Evolutionary conservation across 2,888 invertebrate genomes (phyloP).

Genomic region (Toxonevra muliebris): DNA sequence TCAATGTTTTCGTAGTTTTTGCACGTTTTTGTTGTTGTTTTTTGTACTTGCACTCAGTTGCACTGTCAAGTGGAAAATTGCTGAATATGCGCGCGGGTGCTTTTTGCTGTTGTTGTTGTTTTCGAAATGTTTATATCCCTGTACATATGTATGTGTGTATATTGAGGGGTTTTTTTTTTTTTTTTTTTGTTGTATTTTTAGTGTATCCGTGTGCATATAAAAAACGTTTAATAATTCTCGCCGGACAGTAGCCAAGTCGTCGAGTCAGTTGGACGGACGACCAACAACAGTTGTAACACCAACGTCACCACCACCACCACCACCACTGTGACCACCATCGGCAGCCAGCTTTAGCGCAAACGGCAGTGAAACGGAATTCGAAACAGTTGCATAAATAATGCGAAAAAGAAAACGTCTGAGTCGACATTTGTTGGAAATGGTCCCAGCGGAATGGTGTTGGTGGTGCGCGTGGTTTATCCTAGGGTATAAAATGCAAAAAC

Average conservation of each 20-base stretch:
- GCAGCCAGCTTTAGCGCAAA: conserved; percentile 17
- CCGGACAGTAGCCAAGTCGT: conserved; percentile 23
- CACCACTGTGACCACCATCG: neutral
- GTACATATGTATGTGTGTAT: conserved; percentile 19
- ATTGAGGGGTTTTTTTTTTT: conserved; percentile 23
- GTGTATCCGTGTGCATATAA: conserved; percentile 23
- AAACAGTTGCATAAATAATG: conserved; percentile 45
- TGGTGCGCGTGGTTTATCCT: neutral
- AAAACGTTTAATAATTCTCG: conserved; percentile 40
- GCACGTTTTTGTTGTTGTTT: conserved; percentile 27
- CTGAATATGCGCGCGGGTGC: conserved; percentile 43
- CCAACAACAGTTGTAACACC: conserved; percentile 6
- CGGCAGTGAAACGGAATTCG: conserved; percentile 42
- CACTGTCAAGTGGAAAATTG: conserved; percentile 52
- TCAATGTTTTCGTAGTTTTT: conserved; percentile 33
- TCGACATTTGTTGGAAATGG: conserved; percentile 42
- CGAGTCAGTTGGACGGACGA: conserved; percentile 20
- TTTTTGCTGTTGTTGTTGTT: conserved; percentile 15
- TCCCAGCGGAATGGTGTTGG: conserved; percentile 32
- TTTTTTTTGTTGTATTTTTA: conserved; percentile 30
- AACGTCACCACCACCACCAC: neutral
- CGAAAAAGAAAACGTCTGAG: conserved; percentile 38
- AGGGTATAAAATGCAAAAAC: neutral
- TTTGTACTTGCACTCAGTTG: conserved; percentile 7
- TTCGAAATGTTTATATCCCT: neutral